Evolutionary conservation across 2,797 vertebrate species (phyloP), one percentile per base, ranked within the genome.

Genomic region (Eulemur rubriventer): DNA sequence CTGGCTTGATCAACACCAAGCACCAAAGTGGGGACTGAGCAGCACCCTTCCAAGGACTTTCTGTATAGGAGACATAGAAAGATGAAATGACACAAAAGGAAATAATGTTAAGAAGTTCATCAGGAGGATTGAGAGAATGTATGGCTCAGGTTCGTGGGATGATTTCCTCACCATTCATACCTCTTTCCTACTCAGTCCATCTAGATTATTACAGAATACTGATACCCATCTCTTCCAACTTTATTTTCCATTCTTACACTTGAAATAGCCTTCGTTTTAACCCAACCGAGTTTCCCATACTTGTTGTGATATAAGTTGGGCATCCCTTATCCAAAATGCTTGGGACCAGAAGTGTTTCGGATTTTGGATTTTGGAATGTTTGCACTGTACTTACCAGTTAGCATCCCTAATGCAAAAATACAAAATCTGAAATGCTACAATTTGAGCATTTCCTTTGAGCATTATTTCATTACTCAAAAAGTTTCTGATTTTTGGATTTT

Each of bases 221-320:
- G 35, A 26, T 28, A 22, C 2, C 30, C 38, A 41, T 8, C 16
- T 41, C 59, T 82, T 46, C 38, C n/a, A 70, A 33, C n/a, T 92
- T 26, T 33, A 41, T 46, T 82, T 73, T 59, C 48, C 61, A 4
- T 55, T 41, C 13, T 18, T 48, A 33, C 4, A 46, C 65, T 67
- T 89, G 28, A 50, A 79, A 18, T 20, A 38, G 11, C 33, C 18
- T 61, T 6, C 4, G 33, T 69, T 59, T 72, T 70, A 75, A 6
- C 17, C 65, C 26, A 28, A 0, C 3, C 18, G 17, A 55, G 0
- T 80, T 35, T 88, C 50, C 65, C 61, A 86, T 13, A 9, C 14
- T 0, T n/a, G 1, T 73, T 18, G 6, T 2, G 0, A n/a, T 28
- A 13, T 11, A 24, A 22, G 48, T 78, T 78, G 20, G 35, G 20